phyloP scores from a whole-genome alignment of 1,140 invertebrate species.

The Geopemphigus sp. region DNA sequence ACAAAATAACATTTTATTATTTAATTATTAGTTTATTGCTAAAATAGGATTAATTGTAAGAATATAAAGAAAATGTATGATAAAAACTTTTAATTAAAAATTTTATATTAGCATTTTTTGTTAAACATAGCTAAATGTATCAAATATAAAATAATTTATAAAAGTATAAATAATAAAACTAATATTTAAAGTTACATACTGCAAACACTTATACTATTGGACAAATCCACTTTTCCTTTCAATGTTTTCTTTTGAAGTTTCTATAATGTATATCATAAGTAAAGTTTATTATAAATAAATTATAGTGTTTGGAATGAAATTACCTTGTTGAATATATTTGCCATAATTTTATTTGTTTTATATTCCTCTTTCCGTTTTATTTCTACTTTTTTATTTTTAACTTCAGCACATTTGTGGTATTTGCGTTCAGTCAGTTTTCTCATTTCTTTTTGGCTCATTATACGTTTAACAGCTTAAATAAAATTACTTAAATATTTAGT shows the following conservation, averaged over 20 bases:
- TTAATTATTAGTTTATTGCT: too few species aligned
- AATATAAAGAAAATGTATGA: too few species aligned
- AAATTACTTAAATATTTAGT: background rate
- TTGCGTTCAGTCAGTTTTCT: constrained; percentile 57
- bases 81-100: too few species aligned
- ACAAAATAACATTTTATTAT: too few species aligned
- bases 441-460: constrained; percentile 58
- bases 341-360: constrained; percentile 60
- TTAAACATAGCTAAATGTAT: too few species aligned
- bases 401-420: constrained; percentile 58
- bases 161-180: background rate
- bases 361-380: constrained; percentile 58
- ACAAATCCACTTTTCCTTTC: constrained; percentile 58
- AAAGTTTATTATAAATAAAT: background rate
- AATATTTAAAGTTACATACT: constrained; percentile 8
- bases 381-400: constrained; percentile 57
- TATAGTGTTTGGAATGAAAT: background rate
- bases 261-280: constrained; percentile 53
- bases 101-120: too few species aligned
- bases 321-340: constrained; percentile 59
- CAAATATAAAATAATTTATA: too few species aligned
- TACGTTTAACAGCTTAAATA: constrained; percentile 54
- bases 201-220: constrained; percentile 57
- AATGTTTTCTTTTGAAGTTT: constrained; percentile 60
- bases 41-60: too few species aligned